phyloP scores from a whole-genome alignment of 2,888 invertebrate species.

The Elmis aenea region DNA sequence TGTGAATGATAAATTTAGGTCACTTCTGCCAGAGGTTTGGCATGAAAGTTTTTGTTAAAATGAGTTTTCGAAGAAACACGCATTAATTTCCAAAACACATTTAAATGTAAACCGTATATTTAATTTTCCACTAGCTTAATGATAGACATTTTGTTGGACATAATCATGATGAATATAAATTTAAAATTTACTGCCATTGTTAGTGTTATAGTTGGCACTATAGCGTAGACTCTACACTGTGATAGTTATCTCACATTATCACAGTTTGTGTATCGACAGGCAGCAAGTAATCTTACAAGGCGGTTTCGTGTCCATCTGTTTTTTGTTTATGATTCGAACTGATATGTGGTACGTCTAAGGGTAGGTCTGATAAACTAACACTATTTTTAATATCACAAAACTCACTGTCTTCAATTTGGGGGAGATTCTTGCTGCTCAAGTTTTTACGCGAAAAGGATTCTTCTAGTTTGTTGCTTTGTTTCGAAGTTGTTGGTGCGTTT shows the following conservation, averaged over 20 bases:
- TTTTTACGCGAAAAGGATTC: neutral
- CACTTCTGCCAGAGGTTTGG: too few species aligned
- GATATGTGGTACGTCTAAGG: slow-evolving; percentile 19
- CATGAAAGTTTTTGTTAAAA: too few species aligned
- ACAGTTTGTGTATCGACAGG: slow-evolving; percentile 26
- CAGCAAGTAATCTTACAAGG: slow-evolving; percentile 34
- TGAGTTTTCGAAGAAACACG: too few species aligned
- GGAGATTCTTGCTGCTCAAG: slow-evolving; percentile 11
- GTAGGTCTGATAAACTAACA: slow-evolving; percentile 47
- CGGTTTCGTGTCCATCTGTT: slow-evolving; percentile 43
- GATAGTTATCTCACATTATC: slow-evolving; percentile 36
- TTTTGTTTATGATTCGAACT: slow-evolving; percentile 17
- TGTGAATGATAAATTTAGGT: too few species aligned
- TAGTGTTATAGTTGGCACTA: slow-evolving; percentile 33
- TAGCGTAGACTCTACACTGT: slow-evolving; percentile 36
- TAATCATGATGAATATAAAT: too few species aligned
- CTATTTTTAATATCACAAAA: slow-evolving; percentile 39
- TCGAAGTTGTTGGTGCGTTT: neutral
- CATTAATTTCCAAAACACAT: too few species aligned
- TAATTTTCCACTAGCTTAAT: too few species aligned
- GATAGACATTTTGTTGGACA: too few species aligned
- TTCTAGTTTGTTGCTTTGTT: neutral
- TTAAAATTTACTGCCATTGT: too few species aligned
- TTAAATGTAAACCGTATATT: too few species aligned
- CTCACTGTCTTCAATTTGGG: slow-evolving; percentile 7